A percentile compares a stretch with the other conserved stretches of the same genome.
These are phyloP conservation scores for Meloidogyne chitwoodi DNA, from an alignment of 1,140 invertebrate genomes.

Conservation along the genomic window DNA sequence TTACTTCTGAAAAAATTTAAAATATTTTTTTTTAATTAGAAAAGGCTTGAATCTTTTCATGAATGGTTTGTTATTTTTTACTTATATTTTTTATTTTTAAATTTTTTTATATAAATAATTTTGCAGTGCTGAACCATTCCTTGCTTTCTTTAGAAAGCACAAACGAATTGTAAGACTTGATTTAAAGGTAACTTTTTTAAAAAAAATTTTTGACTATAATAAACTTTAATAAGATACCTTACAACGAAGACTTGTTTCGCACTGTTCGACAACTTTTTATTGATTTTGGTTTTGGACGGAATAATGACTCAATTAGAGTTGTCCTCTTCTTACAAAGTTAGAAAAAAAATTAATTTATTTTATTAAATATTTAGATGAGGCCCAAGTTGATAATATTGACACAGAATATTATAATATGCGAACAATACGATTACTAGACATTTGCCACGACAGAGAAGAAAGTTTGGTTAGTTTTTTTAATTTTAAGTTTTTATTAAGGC, in stretches of 20 bases:
- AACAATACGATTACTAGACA: slow-evolving; percentile 35
- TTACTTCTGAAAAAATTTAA: background rate
- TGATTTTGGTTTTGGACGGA: slow-evolving; percentile 50
- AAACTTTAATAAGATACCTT: slow-evolving; percentile 21
- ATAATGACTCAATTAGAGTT: slow-evolving; percentile 51
- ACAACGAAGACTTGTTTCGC: slow-evolving; percentile 33
- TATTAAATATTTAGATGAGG: slow-evolving; percentile 36
- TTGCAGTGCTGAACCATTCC: slow-evolving; percentile 38
- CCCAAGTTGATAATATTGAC: slow-evolving; percentile 41
- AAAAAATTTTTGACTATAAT: background rate
- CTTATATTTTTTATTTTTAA: background rate
- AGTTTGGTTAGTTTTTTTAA: slow-evolving; percentile 28
- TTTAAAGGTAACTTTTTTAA: slow-evolving; percentile 17
- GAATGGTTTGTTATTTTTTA: slow-evolving; percentile 19
- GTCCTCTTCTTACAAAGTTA: slow-evolving; percentile 43
- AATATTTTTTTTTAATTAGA: slow-evolving; percentile 24
- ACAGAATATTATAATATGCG: slow-evolving; percentile 46
- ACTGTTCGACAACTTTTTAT: slow-evolving; percentile 45
- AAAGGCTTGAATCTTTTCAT: slow-evolving; percentile 46
- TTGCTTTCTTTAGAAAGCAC: slow-evolving; percentile 50
- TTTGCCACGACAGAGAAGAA: slow-evolving; percentile 44
- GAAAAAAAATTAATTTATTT: background rate
- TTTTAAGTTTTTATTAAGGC: background rate
- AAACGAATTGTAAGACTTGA: slow-evolving; percentile 44
- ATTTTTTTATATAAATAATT: background rate